Percentiles rank a stretch among this genome's conserved stretches.
These are phyloP conservation scores for Sternotherus odoratus DNA, from an alignment of 2,797 vertebrate species.

Conservation along the genomic window DNA sequence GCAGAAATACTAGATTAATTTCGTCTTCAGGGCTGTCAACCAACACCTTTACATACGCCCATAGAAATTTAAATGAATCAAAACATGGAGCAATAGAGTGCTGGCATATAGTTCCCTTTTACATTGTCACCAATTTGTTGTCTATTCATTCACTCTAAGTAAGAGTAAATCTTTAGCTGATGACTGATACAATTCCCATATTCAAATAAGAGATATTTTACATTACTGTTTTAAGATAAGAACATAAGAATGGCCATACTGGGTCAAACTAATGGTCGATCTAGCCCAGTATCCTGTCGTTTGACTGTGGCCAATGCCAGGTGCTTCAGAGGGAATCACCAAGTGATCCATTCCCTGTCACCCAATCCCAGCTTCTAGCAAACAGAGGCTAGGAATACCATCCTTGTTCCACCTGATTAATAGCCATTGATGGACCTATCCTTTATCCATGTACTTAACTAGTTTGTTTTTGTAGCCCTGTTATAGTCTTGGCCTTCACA, in stretches of 20 bases:
- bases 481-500: too few relatives aligned
- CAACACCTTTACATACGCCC: background rate
- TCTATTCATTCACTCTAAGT: background rate
- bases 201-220: background rate
- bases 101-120: background rate
- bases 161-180: background rate
- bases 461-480: too few relatives aligned
- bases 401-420: too few relatives aligned
- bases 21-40: background rate
- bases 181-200: background rate
- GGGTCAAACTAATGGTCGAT: background rate
- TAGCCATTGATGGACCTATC: too few relatives aligned
- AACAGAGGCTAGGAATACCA: background rate
- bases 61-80: background rate
- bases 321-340: background rate
- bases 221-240: background rate
- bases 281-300: background rate
- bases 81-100: background rate
- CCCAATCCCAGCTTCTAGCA: background rate
- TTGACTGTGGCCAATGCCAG: background rate
- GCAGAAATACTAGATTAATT: background rate
- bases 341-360: background rate
- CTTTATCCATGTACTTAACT: too few relatives aligned
- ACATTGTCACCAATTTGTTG: background rate
- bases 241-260: background rate